phyloP scores from a whole-genome alignment of 2,113 vertebrate species.

The Gorsachius goisagi region DNA sequence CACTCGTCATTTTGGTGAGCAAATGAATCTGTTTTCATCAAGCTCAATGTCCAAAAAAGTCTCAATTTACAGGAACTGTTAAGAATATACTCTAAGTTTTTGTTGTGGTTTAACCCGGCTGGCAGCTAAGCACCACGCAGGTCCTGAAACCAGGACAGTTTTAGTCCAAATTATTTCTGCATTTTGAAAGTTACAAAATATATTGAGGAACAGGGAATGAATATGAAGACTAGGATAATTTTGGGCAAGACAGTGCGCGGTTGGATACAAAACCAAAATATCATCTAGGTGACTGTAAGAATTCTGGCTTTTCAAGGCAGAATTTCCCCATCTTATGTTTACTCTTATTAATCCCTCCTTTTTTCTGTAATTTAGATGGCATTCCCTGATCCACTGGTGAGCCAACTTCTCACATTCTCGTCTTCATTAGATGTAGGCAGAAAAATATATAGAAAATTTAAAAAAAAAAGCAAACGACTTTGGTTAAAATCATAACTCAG shows the following conservation, averaged over 20 bases:
- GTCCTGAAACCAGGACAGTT: no score
- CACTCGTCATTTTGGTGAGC: no score
- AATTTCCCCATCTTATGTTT: background rate
- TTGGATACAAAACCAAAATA: background rate
- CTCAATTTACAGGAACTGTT: background rate
- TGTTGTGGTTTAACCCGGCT: no score
- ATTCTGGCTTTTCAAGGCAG: background rate
- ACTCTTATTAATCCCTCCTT: background rate
- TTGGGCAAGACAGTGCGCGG: background rate
- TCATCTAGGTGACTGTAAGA: background rate
- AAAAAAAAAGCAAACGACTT: no score
- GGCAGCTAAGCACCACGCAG: no score
- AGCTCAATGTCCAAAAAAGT: background rate
- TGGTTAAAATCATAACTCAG: background rate
- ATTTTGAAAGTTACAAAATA: background rate
- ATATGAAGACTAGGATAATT: background rate
- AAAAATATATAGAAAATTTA: background rate
- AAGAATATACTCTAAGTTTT: background rate
- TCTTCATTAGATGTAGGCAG: background rate
- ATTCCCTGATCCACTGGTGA: background rate
- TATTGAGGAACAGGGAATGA: background rate
- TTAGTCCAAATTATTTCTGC: background rate
- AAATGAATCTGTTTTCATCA: background rate
- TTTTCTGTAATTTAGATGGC: no score
- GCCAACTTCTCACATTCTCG: background rate